Evolutionary conservation across 2,888 invertebrate species (phyloP).

Genomic region (Cephus rjabovi): DNA sequence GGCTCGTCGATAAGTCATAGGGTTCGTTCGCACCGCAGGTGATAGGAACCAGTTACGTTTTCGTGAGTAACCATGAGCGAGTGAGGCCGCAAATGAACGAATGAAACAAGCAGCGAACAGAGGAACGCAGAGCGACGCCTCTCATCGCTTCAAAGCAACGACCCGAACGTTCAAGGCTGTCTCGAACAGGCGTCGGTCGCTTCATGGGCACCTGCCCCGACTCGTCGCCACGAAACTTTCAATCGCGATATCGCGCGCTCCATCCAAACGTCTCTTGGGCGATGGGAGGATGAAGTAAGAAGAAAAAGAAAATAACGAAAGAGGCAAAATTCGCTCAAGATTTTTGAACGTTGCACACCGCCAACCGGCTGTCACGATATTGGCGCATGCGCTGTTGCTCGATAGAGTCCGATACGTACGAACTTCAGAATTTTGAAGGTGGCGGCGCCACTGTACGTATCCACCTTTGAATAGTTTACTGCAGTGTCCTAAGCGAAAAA

Average conservation of each 20-base stretch:
- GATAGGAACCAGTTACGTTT: conserved; percentile 6
- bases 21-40: conserved; percentile 11
- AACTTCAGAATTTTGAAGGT: neutral
- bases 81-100: neutral
- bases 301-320: neutral
- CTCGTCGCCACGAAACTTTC: conserved; percentile 12
- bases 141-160: conserved; percentile 50
- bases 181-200: conserved; percentile 29
- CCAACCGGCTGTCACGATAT: neutral
- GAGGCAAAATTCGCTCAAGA: neutral
- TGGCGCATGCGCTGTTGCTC: neutral
- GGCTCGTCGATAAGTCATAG: neutral
- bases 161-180: conserved; percentile 55
- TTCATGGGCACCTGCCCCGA: conserved; percentile 42
- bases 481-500: neutral
- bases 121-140: conserved; percentile 41
- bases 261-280: neutral
- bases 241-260: neutral
- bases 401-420: neutral
- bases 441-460: neutral
- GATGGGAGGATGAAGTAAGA: neutral
- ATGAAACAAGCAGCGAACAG: neutral
- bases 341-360: neutral
- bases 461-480: neutral
- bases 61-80: neutral